phyloP scores from a whole-genome alignment of 2,888 invertebrate species.

The Alloscopus bannaensis region DNA sequence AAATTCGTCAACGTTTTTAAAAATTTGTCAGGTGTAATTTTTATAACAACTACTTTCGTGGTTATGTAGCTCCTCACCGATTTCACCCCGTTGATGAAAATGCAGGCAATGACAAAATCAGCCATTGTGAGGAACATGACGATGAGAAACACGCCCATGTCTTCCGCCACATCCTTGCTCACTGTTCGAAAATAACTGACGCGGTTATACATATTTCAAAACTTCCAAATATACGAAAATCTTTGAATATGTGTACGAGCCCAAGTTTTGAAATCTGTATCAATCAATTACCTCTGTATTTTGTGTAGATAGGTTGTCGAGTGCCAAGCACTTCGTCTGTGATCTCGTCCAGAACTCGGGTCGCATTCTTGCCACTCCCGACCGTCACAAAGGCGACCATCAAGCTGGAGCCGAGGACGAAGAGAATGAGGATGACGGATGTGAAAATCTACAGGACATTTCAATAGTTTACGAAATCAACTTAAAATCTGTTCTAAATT shows the following conservation, averaged over 20 bases:
- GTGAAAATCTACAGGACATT: constrained; percentile 44
- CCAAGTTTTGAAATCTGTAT: too few relatives aligned
- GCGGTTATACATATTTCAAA: too few relatives aligned
- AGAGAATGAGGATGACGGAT: constrained; percentile 48
- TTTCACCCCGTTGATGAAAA: constrained; percentile 62
- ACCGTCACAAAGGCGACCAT: constrained; percentile 58
- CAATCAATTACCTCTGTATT: too few relatives aligned
- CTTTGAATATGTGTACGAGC: too few relatives aligned
- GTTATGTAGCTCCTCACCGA: constrained; percentile 40
- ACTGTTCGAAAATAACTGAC: constrained; percentile 2
- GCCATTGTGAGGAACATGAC: constrained; percentile 57
- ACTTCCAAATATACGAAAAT: too few relatives aligned
- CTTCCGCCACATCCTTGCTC: constrained; percentile 56
- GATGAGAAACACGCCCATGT: constrained; percentile 65
- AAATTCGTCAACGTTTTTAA: too few relatives aligned
- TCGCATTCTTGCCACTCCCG: constrained; percentile 54
- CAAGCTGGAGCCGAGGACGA: constrained; percentile 59
- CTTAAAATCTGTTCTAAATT: background rate
- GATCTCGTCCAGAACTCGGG: constrained; percentile 49
- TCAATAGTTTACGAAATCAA: background rate
- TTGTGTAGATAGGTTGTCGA: too few relatives aligned
- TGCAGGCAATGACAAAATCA: constrained; percentile 62
- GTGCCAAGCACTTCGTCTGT: constrained; percentile 58
- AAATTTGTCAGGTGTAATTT: too few relatives aligned
- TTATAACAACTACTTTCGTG: too few relatives aligned